phyloP scores from a whole-genome alignment of 2,113 vertebrate species.

The Isurus oxyrinchus region DNA sequence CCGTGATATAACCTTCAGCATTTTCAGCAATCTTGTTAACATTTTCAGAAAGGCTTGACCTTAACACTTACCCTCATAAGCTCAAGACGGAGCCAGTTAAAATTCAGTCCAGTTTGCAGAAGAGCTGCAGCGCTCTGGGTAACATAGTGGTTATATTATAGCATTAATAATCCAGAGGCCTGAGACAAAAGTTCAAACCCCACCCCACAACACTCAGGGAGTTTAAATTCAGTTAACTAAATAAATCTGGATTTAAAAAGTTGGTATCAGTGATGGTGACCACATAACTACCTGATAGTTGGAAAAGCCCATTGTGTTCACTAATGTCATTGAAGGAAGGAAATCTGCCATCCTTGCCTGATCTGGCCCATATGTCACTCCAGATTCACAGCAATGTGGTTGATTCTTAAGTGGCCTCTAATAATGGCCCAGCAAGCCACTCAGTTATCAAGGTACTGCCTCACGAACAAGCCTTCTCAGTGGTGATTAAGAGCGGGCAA shows the following conservation, averaged over 20 bases:
- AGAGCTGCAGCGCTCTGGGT: background rate
- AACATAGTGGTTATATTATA: background rate
- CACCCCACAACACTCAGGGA: background rate
- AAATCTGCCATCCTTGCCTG: background rate
- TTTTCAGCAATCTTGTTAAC: background rate
- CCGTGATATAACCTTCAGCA: background rate
- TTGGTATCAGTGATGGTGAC: background rate
- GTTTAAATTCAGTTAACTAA: background rate
- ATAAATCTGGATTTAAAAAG: background rate
- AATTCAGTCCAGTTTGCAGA: background rate
- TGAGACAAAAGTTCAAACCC: background rate
- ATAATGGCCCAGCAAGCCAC: background rate
- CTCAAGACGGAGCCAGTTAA: background rate
- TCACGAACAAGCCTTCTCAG: too few species aligned
- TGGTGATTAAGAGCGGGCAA: background rate
- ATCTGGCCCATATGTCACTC: background rate
- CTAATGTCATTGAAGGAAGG: background rate
- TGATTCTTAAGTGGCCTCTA: background rate
- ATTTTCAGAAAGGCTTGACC: background rate
- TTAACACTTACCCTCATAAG: background rate
- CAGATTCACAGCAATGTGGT: background rate
- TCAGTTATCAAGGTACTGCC: background rate
- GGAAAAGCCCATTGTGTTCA: background rate
- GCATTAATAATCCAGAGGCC: background rate
- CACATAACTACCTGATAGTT: too few species aligned